These are phyloP conservation scores for Dicycla oo DNA, from an alignment of 2,888 invertebrate genomes.

Conservation along the genomic window DNA sequence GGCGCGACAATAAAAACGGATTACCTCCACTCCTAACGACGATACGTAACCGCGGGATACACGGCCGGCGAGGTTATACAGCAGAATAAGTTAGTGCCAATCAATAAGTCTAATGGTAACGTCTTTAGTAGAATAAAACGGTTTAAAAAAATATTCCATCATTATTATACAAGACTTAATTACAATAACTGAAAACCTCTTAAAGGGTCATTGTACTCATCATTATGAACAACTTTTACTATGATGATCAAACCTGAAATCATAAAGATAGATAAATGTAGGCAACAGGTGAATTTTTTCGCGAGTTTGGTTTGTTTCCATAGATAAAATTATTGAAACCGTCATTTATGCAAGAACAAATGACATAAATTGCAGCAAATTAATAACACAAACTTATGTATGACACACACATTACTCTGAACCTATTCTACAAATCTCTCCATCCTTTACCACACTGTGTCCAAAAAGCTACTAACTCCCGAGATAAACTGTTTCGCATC, in stretches of 20 bases:
- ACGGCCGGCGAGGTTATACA: slow-evolving; percentile 45
- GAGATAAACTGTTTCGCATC: slow-evolving; percentile 85
- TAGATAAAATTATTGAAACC: not conserved
- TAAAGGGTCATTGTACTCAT: too few relatives aligned
- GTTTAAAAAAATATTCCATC: too few relatives aligned
- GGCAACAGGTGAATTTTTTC: too few relatives aligned
- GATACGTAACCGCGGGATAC: slow-evolving; percentile 65
- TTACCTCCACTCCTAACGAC: slow-evolving; percentile 72
- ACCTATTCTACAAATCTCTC: not conserved
- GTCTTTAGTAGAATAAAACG: not conserved
- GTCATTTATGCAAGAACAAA: too few relatives aligned
- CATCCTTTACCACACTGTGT: slow-evolving; percentile 63
- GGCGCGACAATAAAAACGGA: slow-evolving; percentile 82
- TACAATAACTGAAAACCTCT: too few relatives aligned
- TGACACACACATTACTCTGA: too few relatives aligned
- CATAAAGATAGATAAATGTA: too few relatives aligned
- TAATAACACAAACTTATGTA: not conserved
- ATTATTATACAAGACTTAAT: not conserved
- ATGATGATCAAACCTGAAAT: too few relatives aligned
- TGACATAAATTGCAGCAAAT: not conserved
- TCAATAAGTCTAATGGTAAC: not conserved
- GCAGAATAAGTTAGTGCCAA: not conserved
- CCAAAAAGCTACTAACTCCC: slow-evolving; percentile 72
- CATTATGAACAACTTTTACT: too few relatives aligned
- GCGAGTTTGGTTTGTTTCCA: too few relatives aligned